A percentile compares a stretch with the other conserved stretches of the same genome.
Conservation (phyloP, 2,113 vertebrate genomes). For the Myiozetetes cayanensis region DNA sequence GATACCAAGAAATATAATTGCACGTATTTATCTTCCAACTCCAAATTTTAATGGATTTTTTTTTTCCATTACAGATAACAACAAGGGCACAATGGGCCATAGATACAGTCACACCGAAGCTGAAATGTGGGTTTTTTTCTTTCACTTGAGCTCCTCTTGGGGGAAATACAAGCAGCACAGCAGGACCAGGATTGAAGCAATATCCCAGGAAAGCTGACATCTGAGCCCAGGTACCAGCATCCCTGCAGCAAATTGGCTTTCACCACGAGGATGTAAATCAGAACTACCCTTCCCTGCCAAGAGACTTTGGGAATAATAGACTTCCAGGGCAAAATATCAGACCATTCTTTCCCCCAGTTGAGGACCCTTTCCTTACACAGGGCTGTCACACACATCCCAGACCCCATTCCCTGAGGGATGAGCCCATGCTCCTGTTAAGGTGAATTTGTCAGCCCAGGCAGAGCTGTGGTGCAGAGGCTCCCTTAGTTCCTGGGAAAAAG, state of each 20-base stretch:
- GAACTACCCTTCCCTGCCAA: not conserved
- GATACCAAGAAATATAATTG: not conserved
- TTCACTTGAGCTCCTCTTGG: not conserved
- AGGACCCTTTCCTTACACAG: not conserved
- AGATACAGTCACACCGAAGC: not conserved
- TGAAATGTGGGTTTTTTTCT: not conserved
- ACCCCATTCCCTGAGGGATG: not conserved
- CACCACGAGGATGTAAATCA: not conserved
- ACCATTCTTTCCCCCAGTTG: fast-evolving
- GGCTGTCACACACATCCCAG: not conserved
- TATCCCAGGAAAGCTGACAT: not conserved
- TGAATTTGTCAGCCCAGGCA: not conserved
- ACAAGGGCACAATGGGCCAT: not conserved
- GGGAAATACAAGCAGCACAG: not conserved
- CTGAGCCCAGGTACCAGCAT: not conserved
- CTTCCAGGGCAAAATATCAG: not conserved
- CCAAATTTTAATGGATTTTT: not conserved
- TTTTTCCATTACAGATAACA: not conserved
- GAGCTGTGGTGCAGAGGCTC: not conserved
- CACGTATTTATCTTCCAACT: not conserved
- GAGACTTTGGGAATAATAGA: not conserved
- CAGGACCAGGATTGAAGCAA: not conserved
- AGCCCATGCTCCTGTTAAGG: not conserved
- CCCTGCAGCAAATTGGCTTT: not conserved
- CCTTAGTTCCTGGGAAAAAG: not conserved